Conservation (phyloP, 2,797 vertebrate species). For the Geotrypetes seraphini region DNA sequence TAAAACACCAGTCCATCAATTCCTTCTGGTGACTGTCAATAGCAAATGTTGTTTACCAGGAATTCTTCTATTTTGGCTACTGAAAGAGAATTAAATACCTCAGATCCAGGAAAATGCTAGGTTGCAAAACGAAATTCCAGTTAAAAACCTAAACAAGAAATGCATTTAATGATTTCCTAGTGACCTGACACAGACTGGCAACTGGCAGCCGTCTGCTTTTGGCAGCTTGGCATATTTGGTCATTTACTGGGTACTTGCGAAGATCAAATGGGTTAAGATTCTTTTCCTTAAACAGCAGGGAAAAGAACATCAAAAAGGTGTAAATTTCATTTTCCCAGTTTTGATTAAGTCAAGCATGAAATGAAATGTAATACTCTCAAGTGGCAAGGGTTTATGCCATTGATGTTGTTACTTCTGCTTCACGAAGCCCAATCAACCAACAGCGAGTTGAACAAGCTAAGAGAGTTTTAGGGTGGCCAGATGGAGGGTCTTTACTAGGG, state of each 20-base stretch:
- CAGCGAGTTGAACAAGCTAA: constrained; percentile 89
- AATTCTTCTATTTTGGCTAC: no score
- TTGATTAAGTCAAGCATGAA: constrained; percentile 99
- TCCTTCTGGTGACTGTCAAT: no score
- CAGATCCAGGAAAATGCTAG: neutral
- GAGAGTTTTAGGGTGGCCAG: constrained; percentile 96
- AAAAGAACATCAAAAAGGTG: constrained; percentile 99
- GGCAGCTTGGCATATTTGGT: constrained; percentile 96
- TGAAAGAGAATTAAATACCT: no score
- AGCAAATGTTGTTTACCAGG: no score
- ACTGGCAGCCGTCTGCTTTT: constrained; percentile 93
- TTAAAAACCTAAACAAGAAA: constrained; percentile 23
- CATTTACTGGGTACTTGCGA: constrained; percentile 92
- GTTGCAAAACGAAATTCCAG: constrained; percentile 15
- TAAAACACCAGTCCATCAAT: no score
- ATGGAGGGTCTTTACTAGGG: constrained; percentile 91
- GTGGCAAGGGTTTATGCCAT: constrained; percentile 98
- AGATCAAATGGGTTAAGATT: constrained; percentile 99
- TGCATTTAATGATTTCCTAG: constrained; percentile 47
- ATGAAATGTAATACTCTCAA: constrained; percentile 99
- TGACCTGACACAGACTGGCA: constrained; percentile 86
- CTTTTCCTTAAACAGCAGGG: constrained; percentile 93
- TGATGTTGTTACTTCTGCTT: constrained; percentile 99
- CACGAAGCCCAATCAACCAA: constrained; percentile 95
- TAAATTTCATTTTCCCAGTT: constrained; percentile 99